Base-by-base conservation (phyloP, 2,113 vertebrate genomes). In the Cyanistes caeruleus region DNA sequence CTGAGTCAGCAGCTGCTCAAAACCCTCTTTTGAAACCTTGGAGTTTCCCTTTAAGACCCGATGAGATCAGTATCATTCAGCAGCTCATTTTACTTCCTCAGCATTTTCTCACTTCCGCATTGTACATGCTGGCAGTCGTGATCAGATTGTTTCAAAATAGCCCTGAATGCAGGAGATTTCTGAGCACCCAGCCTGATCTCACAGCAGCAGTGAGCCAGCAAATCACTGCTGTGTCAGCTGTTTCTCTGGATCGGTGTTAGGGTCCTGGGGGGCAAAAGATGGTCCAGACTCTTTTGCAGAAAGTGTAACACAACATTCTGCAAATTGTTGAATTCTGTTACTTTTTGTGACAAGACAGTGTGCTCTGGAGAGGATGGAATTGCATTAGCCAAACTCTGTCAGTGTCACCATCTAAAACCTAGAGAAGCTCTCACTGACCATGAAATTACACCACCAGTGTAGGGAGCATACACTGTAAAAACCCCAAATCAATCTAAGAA, bases 81-180 rank as follows among this genome's bases (percentile, higher is more conserved):
- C 87, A 94, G 73, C 87, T 82, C 41, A 4, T 84, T 97, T 96
- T 95, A 97, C 97, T 97, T 98, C 97, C 97, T 96, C 97, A 97
- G 97, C 96, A 69, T 87, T 96, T 63, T 98, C 80, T 97, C 95
- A 95, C 97, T 98, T 98, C 98, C 85, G 46, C 86, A 43, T 72
- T 82, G 70, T 53, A 49, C 11, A 10, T 43, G n/a, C 76, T 73
- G 85, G 83, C 87, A 77, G 49, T 79, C 35, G 27, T 12, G 58
- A 55, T 64, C 41, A 37, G 78, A 53, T 49, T 55, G 77, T 93
- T 97, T 94, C 73, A 79, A 77, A 97, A 87, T 5, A 80, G 74
- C 31, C 22, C 78, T 81, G 43, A 63, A 33, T 25, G 21, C 77
- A 13, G 52, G 17, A 7, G 58, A 53, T 65, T 25, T 55, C 41